Percentiles rank a stretch among this genome's conserved stretches.
Conservation (phyloP, 2,888 invertebrate genomes). For the Agonum fuliginosum region DNA sequence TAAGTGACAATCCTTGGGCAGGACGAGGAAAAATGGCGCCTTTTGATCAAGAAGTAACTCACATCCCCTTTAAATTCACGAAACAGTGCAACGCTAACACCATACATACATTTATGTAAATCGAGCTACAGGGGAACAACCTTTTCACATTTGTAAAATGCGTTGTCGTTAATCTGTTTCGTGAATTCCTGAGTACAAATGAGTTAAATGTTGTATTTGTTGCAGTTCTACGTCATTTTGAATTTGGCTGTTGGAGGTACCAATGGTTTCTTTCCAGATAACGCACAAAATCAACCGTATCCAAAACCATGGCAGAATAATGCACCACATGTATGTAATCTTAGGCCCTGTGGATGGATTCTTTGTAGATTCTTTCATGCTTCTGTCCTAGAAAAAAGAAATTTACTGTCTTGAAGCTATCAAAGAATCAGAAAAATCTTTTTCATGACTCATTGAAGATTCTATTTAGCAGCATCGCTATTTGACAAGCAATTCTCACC, state of each 20-base stretch:
- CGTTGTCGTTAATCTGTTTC: no score
- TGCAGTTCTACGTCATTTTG: constrained; percentile 39
- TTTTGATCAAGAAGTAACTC: constrained; percentile 68
- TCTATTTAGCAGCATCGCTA: neutral
- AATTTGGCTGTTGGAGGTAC: constrained; percentile 47
- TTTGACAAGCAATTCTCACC: no score
- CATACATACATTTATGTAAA: no score
- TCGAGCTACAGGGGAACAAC: no score
- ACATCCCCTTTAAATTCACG: no score
- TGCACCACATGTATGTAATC: neutral
- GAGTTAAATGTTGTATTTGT: neutral
- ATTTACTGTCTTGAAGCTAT: no score
- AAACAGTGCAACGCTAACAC: no score
- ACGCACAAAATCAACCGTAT: constrained; percentile 2
- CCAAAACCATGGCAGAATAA: constrained; percentile 40
- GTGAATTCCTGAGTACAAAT: neutral
- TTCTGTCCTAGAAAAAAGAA: no score
- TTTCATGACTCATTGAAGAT: neutral
- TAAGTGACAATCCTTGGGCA: constrained; percentile 64
- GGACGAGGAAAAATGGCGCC: constrained; percentile 67
- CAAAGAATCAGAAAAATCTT: no score
- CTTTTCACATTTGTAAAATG: no score
- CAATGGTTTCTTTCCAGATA: constrained; percentile 27
- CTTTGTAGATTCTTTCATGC: no score
- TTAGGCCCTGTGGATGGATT: no score